Base-by-base conservation (phyloP, 2,113 vertebrate species). In the Chloebia gouldiae region DNA sequence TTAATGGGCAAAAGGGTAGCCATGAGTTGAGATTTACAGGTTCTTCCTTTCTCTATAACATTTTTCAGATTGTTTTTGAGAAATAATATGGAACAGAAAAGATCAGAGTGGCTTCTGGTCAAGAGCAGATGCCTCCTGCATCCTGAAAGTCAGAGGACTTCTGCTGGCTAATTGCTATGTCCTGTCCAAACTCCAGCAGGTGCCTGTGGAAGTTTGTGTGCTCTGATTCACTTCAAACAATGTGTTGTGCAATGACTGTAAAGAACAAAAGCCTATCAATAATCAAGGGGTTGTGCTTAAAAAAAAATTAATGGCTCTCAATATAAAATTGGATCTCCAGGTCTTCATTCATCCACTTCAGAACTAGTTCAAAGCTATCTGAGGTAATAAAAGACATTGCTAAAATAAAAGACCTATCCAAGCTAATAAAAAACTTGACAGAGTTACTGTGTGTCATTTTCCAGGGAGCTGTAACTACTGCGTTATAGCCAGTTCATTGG, bases 341-440 rank as follows among this genome's bases (percentile, higher is more conserved):
- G 27, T 97, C 94, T 95, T 97, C 93, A 80, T 88, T 98, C 97
- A 96, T 90, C 86, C 82, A 63, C 77, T 84, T 95, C 92, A 70
- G 89, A 90, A 94, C 81, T 93, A 81, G 96, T 97, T 96, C 87
- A 85, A 56, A 94, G 81, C 81, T 70, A 94, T 89, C 83, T 8
- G 14, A 94, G 93, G 95, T 94, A 97, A 97, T 97, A 97, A 97
- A 98, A 95, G 95, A 86, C 94, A 95, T 93, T 75, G 75, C 92
- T 97, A 97, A 97, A 97, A 96, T 97, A 97, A 98, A 97, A 59
- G 65, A 95, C 95, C 90, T 91, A 90, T 97, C 93, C 95, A 94
- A 93, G 96, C 96, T 96, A 97, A 97, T 97, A 97, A 97, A 98
- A 96, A 77, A 82, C 90, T 73, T 96, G 96, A 96, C 97, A 97